Base-by-base conservation (phyloP, 2,888 invertebrate genomes). In the Limnephilus lunatus region DNA sequence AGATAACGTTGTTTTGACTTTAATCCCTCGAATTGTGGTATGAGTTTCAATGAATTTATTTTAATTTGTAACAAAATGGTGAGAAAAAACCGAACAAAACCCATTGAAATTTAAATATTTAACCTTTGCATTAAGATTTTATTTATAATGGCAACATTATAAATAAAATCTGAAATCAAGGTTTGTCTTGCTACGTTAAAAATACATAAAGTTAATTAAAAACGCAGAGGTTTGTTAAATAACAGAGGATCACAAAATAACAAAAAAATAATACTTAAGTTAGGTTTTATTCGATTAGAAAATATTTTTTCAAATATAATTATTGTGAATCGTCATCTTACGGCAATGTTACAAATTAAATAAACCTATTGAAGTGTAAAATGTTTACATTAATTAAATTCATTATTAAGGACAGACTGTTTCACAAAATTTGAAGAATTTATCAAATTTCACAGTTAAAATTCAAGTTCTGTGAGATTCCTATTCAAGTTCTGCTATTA, bases 301-400 rank as follows among this genome's bases (percentile, higher is more conserved):
- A 68, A 68, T 25, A 25, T 68, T 9, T 68, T 25, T 68, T 25
- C 19, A 68, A 19, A 19, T 19, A 19, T 53, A 53, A 53, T 53
- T 53, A 68, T 68, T 68, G 68, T 68, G 68, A 68, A 68, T 68
- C 68, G 25, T n/a, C 68, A 25, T 68, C 68, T 68, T 68, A 68
- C 68, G 68, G 83, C 86, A 86, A 44, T 86, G 30, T 35, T 35
- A 39, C 39, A 86, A 30, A 86, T 86, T 39, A 86, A 86, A 86
- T 44, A 44, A 44, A 86, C 48, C n/a, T 30, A 15, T 44, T 35
- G 30, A 39, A 44, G 15, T 83, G 25, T 83, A 31, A 32, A 83
- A 83, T 35, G 35, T 32, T 32, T 7, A 35, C 83, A 32, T 31
- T 31, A 12, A 83, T 83, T 32, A 83, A 83, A 83, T 31, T 83